Evolutionary conservation across 2,888 invertebrate species (phyloP).

Genomic region (Conistra vaccinii): DNA sequence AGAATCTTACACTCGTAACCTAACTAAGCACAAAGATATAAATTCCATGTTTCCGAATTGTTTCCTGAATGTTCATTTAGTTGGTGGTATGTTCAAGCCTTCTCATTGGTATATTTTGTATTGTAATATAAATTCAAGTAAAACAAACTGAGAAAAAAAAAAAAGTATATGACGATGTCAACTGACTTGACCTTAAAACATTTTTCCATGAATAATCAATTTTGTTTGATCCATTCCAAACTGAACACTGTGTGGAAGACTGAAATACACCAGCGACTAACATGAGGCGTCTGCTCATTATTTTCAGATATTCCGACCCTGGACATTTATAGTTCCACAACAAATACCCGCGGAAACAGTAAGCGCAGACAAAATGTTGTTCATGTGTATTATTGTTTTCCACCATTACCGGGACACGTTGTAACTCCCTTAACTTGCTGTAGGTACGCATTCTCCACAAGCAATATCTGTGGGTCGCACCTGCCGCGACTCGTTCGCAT

Average conservation of each 20-base stretch:
- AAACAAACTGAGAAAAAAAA: neutral
- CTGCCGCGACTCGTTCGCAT: conserved; percentile 76
- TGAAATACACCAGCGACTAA: conserved; percentile 85
- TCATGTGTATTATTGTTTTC: conserved; percentile 88
- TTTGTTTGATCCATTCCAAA: conserved; percentile 4
- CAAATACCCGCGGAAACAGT: conserved; percentile 89
- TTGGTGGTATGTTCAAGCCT: conserved; percentile 82
- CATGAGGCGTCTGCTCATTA: conserved; percentile 87
- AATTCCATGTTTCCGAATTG: conserved; percentile 62
- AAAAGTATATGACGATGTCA: neutral
- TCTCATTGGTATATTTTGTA: conserved; percentile 64
- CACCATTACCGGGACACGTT: conserved; percentile 85
- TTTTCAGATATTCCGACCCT: conserved; percentile 90
- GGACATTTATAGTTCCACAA: conserved; percentile 89
- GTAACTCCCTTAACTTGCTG: conserved; percentile 73
- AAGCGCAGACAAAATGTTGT: conserved; percentile 89
- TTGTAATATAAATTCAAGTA: conserved; percentile 2
- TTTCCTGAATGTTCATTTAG: conserved; percentile 74
- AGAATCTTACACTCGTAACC: conserved; percentile 41
- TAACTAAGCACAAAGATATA: conserved; percentile 45
- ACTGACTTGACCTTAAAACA: neutral
- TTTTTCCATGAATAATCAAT: neutral
- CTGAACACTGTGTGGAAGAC: conserved; percentile 75
- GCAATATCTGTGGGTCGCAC: conserved; percentile 77
- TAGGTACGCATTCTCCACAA: conserved; percentile 75